Conservation (phyloP, 2,797 vertebrate genomes). For the Numenius phaeopus region DNA sequence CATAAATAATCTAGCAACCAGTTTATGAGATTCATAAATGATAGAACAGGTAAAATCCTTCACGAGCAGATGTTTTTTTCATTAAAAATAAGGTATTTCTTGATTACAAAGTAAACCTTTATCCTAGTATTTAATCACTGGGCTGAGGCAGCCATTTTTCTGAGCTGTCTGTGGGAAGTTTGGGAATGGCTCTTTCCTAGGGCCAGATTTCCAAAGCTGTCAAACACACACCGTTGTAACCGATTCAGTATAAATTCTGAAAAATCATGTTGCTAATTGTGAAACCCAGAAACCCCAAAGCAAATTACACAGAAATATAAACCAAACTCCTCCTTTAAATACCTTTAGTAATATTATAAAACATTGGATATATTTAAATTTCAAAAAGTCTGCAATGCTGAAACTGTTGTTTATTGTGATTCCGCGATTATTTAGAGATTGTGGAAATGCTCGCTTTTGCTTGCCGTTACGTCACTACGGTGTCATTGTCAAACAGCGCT, state of each 20-base stretch:
- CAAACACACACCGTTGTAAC: not conserved
- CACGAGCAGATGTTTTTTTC: not conserved
- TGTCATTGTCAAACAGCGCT: not conserved
- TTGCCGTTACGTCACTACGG: not conserved
- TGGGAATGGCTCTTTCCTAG: not conserved
- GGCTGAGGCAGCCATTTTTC: not conserved
- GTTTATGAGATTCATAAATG: not conserved
- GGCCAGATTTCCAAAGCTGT: not conserved
- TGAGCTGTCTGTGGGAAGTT: not conserved
- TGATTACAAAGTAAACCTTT: not conserved
- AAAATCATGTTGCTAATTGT: not conserved
- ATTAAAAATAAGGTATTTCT: not conserved
- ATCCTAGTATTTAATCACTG: not conserved
- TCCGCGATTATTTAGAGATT: not conserved
- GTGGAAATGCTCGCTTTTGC: not conserved
- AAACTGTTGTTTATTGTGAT: not conserved
- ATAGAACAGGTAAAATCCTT: not conserved
- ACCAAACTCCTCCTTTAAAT: not conserved
- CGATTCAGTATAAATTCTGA: not conserved
- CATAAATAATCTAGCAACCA: not conserved
- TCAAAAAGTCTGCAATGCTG: not conserved
- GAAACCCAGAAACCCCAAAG: not conserved
- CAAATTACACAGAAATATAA: not conserved
- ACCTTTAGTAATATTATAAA: not conserved
- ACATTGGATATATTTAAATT: not conserved